These are phyloP conservation scores for Hippocampus mohnikei DNA, from an alignment of 2,113 vertebrate species.

Conservation along the genomic window DNA sequence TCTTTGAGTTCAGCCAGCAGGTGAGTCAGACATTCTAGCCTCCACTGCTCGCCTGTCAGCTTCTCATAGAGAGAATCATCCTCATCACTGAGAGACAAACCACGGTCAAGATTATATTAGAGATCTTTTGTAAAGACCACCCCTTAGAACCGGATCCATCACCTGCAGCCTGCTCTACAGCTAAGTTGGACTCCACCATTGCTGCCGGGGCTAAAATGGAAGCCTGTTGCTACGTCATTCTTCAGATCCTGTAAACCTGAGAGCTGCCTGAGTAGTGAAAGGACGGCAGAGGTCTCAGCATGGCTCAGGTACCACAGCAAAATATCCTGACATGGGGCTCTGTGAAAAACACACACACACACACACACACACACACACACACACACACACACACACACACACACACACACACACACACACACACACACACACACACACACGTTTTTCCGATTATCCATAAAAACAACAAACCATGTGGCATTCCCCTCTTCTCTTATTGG, in stretches of 20 bases:
- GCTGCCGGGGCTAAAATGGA: conserved; percentile 74
- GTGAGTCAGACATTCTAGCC: conserved; percentile 78
- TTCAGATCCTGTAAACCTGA: conserved; percentile 60
- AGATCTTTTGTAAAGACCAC: neutral
- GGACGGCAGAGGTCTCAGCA: conserved; percentile 55
- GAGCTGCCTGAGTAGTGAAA: conserved; percentile 72
- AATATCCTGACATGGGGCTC: conserved; percentile 84
- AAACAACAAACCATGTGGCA: neutral
- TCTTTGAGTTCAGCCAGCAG: conserved; percentile 80
- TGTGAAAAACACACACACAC: conserved; percentile 46
- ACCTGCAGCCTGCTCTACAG: conserved; percentile 74
- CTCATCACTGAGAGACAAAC: conserved; percentile 64
- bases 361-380: neutral
- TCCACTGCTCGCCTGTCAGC: conserved; percentile 83
- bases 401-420: too few relatives aligned
- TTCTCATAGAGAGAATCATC: conserved; percentile 87
- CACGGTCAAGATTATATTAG: neutral
- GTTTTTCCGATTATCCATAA: neutral
- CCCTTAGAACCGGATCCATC: neutral
- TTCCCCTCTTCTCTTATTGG: neutral
- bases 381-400: neutral
- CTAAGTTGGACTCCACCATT: conserved; percentile 76
- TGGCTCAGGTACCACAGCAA: conserved; percentile 85
- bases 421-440: too few relatives aligned
- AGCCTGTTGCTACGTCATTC: conserved; percentile 56